Conservation (phyloP, 2,113 vertebrate genomes). For the Balaeniceps rex region DNA sequence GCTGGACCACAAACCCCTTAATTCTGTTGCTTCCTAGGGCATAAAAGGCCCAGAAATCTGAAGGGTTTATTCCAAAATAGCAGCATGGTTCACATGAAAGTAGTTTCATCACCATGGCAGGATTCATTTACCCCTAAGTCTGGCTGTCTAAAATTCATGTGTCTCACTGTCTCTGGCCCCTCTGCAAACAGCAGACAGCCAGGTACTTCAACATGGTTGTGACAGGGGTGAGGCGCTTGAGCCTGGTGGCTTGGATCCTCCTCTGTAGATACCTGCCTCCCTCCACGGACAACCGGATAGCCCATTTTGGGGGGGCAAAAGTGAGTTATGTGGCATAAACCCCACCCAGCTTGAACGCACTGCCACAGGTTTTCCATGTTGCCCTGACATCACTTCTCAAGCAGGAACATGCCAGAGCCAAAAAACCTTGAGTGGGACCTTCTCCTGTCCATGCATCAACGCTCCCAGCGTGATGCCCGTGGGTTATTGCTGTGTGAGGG, state of each 20-base stretch:
- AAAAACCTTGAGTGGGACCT: background rate
- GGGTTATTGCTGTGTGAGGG: background rate
- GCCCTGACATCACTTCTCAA: background rate
- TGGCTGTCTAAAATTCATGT: rapidly evolving
- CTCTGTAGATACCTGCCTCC: background rate
- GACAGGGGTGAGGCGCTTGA: background rate
- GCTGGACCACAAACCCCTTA: background rate
- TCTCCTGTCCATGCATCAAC: background rate
- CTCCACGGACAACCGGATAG: background rate
- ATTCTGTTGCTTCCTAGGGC: background rate
- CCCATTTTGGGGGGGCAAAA: background rate
- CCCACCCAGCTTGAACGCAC: background rate
- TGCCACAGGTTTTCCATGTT: background rate
- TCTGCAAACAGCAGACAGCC: background rate
- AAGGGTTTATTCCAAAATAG: background rate
- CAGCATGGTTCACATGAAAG: background rate
- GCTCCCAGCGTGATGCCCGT: background rate
- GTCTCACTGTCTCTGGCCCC: background rate
- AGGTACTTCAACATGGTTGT: background rate
- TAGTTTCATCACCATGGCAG: background rate
- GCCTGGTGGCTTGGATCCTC: background rate
- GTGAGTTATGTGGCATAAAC: background rate
- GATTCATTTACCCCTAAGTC: background rate
- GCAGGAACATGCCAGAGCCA: background rate
- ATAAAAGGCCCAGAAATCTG: background rate